These are phyloP conservation scores for Todus mexicanus DNA, from an alignment of 2,797 vertebrate species.

Conservation along the genomic window DNA sequence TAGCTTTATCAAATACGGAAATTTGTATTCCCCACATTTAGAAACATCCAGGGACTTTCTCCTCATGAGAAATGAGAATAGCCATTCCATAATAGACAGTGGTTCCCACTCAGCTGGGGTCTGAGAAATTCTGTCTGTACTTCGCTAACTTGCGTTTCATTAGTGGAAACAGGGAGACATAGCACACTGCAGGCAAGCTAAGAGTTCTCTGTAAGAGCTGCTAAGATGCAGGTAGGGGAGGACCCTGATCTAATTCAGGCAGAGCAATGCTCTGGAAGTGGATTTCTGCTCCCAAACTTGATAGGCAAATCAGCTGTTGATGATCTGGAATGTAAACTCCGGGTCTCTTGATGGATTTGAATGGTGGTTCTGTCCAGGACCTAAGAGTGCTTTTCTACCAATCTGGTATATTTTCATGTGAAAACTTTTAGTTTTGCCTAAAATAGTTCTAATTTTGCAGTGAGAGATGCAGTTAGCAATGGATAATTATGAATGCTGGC, in stretches of 20 bases:
- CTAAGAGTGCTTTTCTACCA: background rate
- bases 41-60: background rate
- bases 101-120: background rate
- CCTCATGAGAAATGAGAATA: background rate
- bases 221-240: background rate
- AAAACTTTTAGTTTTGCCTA: slow-evolving; percentile 1
- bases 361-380: background rate
- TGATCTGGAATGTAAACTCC: background rate
- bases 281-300: background rate
- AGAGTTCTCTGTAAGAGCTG: background rate
- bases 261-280: background rate
- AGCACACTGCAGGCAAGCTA: background rate
- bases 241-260: background rate
- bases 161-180: background rate
- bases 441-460: slow-evolving; percentile 14
- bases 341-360: background rate
- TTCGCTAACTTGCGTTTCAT: background rate
- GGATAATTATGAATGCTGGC: slow-evolving; percentile 12
- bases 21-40: background rate
- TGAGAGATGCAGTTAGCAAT: background rate
- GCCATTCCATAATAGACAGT: background rate
- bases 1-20: background rate
- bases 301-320: background rate
- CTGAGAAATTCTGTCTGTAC: background rate
- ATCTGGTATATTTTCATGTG: background rate